A percentile compares a stretch with the other conserved stretches of the same genome.
These are phyloP conservation scores for Troides aeacus DNA, from an alignment of 2,888 invertebrate genomes.

Conservation along the genomic window DNA sequence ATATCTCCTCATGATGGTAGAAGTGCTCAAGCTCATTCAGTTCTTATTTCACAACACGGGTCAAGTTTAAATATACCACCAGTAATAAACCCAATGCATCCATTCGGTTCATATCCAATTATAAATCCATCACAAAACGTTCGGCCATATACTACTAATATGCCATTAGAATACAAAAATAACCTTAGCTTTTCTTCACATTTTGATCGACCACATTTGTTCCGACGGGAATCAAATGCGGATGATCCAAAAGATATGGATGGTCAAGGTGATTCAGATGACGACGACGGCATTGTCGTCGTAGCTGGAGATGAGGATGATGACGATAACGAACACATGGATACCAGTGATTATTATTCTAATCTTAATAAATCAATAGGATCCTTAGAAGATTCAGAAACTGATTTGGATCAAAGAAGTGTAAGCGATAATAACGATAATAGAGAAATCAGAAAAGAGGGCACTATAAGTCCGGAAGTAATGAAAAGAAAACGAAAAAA, in stretches of 20 bases:
- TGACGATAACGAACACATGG: slow-evolving; percentile 81
- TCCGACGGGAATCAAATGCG: slow-evolving; percentile 62
- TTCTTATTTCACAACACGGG: slow-evolving; percentile 86
- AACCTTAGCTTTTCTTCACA: slow-evolving; percentile 61
- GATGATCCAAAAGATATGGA: slow-evolving; percentile 79
- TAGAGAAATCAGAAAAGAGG: slow-evolving; percentile 71
- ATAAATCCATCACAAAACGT: slow-evolving; percentile 85
- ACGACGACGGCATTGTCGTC: slow-evolving; percentile 88
- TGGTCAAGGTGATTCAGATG: slow-evolving; percentile 84
- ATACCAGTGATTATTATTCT: slow-evolving; percentile 69
- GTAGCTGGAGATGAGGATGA: slow-evolving; percentile 89
- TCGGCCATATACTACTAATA: slow-evolving; percentile 75
- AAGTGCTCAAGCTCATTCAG: slow-evolving; percentile 91
- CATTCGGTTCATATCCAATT: slow-evolving; percentile 89
- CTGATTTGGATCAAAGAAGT: slow-evolving; percentile 70
- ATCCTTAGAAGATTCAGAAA: slow-evolving; percentile 69
- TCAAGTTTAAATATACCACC: slow-evolving; percentile 83
- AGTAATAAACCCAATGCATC: slow-evolving; percentile 85
- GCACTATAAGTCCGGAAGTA: slow-evolving; percentile 77
- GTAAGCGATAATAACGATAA: slow-evolving; percentile 65
- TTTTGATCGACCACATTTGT: slow-evolving; percentile 59
- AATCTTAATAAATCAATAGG: slow-evolving; percentile 64
- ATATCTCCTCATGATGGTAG: slow-evolving; percentile 96
- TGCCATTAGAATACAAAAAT: slow-evolving; percentile 76
- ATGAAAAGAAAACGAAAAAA: slow-evolving; percentile 92